Evolutionary conservation across 2,888 invertebrate genomes (phyloP).

Genomic region (Melanostoma scalare): DNA sequence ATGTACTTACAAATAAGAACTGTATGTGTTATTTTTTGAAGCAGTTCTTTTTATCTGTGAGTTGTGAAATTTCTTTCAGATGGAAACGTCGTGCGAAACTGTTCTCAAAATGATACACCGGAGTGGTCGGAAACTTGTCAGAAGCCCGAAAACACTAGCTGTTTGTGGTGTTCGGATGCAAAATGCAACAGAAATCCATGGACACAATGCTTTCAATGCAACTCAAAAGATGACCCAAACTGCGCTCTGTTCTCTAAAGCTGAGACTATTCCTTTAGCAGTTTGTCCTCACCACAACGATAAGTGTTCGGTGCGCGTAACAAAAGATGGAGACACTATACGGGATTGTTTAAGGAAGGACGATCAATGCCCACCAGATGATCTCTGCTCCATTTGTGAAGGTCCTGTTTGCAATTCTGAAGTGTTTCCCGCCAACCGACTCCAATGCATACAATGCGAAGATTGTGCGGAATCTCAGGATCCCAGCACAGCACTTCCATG

Average conservation of each 20-base stretch:
- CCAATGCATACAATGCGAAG: conserved; percentile 70
- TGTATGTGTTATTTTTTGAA: background rate
- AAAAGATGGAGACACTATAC: conserved; percentile 57
- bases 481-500: conserved; percentile 44
- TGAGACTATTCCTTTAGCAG: conserved; percentile 1
- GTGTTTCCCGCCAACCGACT: conserved; percentile 56
- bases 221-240: conserved; percentile 53
- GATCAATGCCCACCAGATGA: background rate
- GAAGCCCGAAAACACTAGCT: conserved; percentile 1
- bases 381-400: conserved; percentile 15
- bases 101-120: conserved; percentile 14
- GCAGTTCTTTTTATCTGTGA: background rate
- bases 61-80: conserved; percentile 6
- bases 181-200: conserved; percentile 64
- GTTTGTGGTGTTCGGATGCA: conserved; percentile 28
- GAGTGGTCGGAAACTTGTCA: conserved; percentile 13
- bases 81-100: conserved; percentile 42
- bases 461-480: conserved; percentile 61
- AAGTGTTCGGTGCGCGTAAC: conserved; percentile 60
- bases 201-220: conserved; percentile 67
- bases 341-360: conserved; percentile 52
- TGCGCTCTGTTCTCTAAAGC: conserved; percentile 60
- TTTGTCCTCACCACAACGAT: conserved; percentile 60
- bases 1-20: no score
- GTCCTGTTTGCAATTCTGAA: conserved; percentile 63